These are phyloP conservation scores for Phylloscopus collybita DNA, from an alignment of 2,797 vertebrate species.

Conservation along the genomic window DNA sequence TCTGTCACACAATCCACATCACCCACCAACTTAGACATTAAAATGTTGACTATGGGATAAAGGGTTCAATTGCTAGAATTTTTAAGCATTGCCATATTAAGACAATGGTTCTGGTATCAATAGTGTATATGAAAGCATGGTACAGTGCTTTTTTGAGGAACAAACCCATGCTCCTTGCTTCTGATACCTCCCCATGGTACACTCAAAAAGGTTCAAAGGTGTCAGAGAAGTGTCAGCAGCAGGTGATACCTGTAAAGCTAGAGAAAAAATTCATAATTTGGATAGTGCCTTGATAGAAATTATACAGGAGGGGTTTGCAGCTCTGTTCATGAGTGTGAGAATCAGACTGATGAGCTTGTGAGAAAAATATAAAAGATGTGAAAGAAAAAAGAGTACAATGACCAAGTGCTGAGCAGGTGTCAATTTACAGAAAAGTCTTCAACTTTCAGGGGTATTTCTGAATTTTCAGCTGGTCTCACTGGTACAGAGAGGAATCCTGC, in stretches of 20 bases:
- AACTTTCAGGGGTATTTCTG: not conserved
- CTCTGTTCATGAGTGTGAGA: not conserved
- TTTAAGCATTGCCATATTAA: not conserved
- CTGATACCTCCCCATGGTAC: not conserved
- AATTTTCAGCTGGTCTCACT: not conserved
- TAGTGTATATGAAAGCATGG: not conserved
- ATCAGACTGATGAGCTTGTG: accelerated
- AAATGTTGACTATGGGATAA: not conserved
- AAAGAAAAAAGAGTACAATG: not conserved
- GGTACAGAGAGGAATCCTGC: not conserved
- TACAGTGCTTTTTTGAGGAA: not conserved
- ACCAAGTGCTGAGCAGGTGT: not conserved
- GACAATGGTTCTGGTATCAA: not conserved
- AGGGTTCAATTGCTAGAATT: not conserved
- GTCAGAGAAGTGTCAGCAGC: not conserved
- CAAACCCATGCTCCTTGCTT: not conserved
- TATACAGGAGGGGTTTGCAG: not conserved
- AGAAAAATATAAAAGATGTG: not conserved
- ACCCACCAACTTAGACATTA: not conserved
- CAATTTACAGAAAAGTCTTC: not conserved
- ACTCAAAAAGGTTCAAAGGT: not conserved
- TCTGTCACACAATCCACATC: not conserved
- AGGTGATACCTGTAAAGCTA: not conserved
- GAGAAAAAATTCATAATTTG: not conserved
- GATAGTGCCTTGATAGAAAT: not conserved